Evolutionary conservation across 2,113 vertebrate genomes (phyloP), one percentile per base, ranked within the genome.

Genomic region (Myrmecophaga tridactyla): DNA sequence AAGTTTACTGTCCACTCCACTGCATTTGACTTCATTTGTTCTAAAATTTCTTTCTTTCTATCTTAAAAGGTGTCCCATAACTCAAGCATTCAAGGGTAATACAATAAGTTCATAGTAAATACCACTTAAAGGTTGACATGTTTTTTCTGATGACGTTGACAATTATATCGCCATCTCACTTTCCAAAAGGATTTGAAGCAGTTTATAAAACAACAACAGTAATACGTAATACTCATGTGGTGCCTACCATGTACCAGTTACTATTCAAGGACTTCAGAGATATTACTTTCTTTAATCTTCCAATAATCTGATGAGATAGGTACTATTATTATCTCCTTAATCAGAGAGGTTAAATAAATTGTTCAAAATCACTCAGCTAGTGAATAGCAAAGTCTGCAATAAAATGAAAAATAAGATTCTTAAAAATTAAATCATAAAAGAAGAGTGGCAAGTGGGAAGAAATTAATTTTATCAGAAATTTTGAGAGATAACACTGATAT

Each of bases 171-270:
- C 63, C 34, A 73, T 80, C 41, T 80, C 31, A 10, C 25, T 29
- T 89, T 65, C 65, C 56, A 53, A 73, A 89, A 90, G 43, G 17
- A 65, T 65, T 31, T 81, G 48, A 72, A 27, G 20, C 51, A 46
- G 25, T 67, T 89, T 94, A 73, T 88, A 92, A 89, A 89, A 80
- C 65, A 77, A 43, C 31, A 80, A 73, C 48, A n/a, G n/a, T n/a
- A 62, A 62, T 41, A 41, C 72, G 27, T 75, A 41, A 70, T 31
- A 92, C 14, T 69, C 41, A 25, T 23, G 8, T 43, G 62, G 14
- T 69, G 18, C n/a, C 58, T 41, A 20, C 12, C 27, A 51, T 39
- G 29, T 34, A 12, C 25, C 29, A 72, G 82, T 20, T 4, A 18
- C 69, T 53, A 9, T 56, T 70, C 67, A 86, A 70, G 72, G 7